Percentiles rank a stretch among this genome's conserved stretches.
phyloP scores from a whole-genome alignment of 2,888 invertebrate species.

The Diadegma fenestrale region DNA sequence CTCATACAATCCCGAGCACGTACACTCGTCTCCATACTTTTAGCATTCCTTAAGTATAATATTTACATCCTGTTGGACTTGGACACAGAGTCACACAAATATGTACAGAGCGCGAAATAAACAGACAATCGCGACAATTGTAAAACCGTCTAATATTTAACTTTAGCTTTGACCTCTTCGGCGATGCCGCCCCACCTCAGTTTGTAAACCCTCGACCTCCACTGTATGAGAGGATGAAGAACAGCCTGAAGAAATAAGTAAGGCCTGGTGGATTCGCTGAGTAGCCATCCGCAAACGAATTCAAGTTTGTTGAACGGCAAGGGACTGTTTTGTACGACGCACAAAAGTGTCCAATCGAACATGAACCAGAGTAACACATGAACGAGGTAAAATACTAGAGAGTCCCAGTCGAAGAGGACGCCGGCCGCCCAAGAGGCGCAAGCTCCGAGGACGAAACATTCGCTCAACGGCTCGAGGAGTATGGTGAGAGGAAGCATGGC shows the following conservation, averaged over 20 bases:
- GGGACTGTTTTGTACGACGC: constrained; percentile 95
- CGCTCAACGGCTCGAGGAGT: constrained; percentile 96
- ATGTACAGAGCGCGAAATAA: constrained; percentile 8
- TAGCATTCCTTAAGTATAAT: neutral
- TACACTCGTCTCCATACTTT: neutral
- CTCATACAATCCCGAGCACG: neutral
- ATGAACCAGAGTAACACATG: constrained; percentile 98
- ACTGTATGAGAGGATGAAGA: constrained; percentile 94
- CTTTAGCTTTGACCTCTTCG: constrained; percentile 93
- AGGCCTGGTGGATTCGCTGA: constrained; percentile 96
- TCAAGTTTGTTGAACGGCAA: constrained; percentile 97
- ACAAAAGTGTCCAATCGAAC: constrained; percentile 96
- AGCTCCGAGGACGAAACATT: constrained; percentile 97
- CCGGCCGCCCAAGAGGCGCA: constrained; percentile 95
- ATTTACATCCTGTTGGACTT: neutral
- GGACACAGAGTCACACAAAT: neutral
- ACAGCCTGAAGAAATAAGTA: constrained; percentile 95
- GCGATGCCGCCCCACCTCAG: constrained; percentile 98
- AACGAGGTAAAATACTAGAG: constrained; percentile 95
- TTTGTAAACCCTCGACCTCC: constrained; percentile 96
- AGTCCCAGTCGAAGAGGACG: constrained; percentile 94
- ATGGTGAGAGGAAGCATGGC: constrained; percentile 98
- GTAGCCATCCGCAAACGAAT: constrained; percentile 97
- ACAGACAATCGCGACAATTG: neutral
- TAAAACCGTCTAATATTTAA: constrained; percentile 86